A percentile compares a stretch with the other conserved stretches of the same genome.
Conservation (phyloP, 2,113 vertebrate species). For the Geothlypis trichas region DNA sequence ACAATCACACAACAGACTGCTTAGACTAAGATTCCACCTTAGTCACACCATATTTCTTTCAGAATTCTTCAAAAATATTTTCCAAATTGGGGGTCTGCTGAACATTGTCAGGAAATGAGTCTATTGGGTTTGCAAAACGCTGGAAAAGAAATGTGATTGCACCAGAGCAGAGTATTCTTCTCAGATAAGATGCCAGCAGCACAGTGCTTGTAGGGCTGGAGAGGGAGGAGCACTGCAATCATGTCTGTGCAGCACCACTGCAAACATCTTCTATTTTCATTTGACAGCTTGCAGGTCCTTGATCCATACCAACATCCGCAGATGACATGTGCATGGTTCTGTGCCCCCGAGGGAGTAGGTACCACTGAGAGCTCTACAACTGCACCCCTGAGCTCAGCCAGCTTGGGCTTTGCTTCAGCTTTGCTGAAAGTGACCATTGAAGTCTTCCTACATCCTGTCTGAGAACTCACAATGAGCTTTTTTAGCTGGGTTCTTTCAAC, state of each 20-base stretch:
- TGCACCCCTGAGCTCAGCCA: background rate
- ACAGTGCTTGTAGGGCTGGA: background rate
- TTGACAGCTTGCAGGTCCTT: background rate
- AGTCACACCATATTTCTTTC: background rate
- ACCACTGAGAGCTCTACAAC: background rate
- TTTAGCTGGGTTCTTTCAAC: background rate
- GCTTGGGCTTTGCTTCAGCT: background rate
- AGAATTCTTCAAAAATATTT: background rate
- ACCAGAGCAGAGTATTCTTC: background rate
- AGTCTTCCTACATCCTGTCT: background rate
- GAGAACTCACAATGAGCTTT: background rate
- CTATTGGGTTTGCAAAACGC: background rate
- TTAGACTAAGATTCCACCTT: background rate
- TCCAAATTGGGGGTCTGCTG: background rate
- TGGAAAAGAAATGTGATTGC: background rate
- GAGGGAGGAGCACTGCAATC: background rate
- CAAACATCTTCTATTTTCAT: background rate
- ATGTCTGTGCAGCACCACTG: background rate
- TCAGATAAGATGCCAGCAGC: background rate
- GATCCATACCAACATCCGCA: background rate
- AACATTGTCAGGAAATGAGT: background rate
- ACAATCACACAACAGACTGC: background rate
- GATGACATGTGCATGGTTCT: background rate
- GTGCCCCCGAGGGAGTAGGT: rapidly evolving
- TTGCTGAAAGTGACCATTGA: background rate